Evolutionary conservation across 2,888 invertebrate species (phyloP).

Genomic region (Meghimatium bilineatum): DNA sequence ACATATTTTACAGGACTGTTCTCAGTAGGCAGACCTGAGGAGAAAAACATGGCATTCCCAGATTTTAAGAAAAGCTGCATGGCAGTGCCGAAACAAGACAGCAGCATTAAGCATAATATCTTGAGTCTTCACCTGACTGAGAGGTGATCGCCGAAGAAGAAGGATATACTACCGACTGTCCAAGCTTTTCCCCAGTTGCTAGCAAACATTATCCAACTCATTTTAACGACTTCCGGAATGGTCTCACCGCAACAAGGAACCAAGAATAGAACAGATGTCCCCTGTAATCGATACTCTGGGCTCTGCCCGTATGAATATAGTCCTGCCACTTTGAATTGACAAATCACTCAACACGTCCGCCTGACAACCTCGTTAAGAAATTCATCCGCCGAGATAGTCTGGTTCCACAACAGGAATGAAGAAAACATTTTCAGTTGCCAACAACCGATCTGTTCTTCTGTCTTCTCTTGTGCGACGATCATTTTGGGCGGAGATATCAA

Average conservation of each 20-base stretch:
- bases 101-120: no score
- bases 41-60: no score
- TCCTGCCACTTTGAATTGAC: slow-evolving; percentile 43
- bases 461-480: not conserved
- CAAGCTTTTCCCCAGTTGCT: not conserved
- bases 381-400: slow-evolving; percentile 44
- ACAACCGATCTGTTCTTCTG: not conserved
- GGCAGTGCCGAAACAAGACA: no score
- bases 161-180: no score
- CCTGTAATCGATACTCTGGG: slow-evolving; percentile 34
- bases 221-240: not conserved
- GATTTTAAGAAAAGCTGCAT: no score
- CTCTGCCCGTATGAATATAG: slow-evolving; percentile 40
- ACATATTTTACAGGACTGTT: no score
- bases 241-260: not conserved
- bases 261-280: slow-evolving; percentile 36
- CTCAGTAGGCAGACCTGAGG: no score
- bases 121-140: no score
- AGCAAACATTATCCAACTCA: not conserved
- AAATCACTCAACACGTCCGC: slow-evolving; percentile 48
- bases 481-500: slow-evolving; percentile 15
- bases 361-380: slow-evolving; percentile 45
- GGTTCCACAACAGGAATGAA: not conserved
- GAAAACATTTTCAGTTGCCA: not conserved
- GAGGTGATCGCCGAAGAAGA: no score